These are phyloP conservation scores for Phengaris arion DNA, from an alignment of 2,888 invertebrate species.

Conservation along the genomic window DNA sequence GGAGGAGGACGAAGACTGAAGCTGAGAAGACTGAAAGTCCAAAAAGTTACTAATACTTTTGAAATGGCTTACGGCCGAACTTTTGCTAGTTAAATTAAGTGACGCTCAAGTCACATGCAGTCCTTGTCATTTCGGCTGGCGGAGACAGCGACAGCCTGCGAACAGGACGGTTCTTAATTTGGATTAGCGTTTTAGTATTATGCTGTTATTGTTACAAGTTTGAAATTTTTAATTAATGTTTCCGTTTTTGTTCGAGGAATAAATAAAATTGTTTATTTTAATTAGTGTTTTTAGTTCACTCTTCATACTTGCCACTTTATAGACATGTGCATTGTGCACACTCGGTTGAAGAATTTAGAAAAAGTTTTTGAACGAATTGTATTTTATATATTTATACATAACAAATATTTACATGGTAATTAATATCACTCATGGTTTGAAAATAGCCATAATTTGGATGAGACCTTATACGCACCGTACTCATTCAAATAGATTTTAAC, in stretches of 20 bases:
- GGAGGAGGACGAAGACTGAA: slow-evolving; percentile 62
- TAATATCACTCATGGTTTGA: background rate
- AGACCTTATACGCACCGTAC: background rate
- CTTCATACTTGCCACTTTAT: no score
- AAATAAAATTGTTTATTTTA: background rate
- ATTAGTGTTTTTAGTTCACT: no score
- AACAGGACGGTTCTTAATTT: no score
- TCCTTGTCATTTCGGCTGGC: no score
- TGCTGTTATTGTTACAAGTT: background rate
- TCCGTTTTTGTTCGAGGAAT: background rate
- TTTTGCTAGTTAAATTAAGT: no score
- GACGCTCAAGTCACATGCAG: no score
- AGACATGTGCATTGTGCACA: no score
- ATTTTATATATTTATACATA: background rate
- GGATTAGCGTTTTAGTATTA: no score
- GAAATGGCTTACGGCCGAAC: background rate
- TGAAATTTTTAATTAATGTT: background rate
- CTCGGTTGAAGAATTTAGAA: background rate
- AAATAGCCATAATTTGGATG: slow-evolving; percentile 1
- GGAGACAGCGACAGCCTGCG: no score
- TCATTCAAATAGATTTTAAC: no score
- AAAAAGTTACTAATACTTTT: background rate
- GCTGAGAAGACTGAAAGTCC: background rate
- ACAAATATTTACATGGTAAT: background rate
- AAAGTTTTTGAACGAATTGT: background rate